These are phyloP conservation scores for Bombus waltoni DNA, from an alignment of 1,140 invertebrate genomes.

Conservation along the genomic window DNA sequence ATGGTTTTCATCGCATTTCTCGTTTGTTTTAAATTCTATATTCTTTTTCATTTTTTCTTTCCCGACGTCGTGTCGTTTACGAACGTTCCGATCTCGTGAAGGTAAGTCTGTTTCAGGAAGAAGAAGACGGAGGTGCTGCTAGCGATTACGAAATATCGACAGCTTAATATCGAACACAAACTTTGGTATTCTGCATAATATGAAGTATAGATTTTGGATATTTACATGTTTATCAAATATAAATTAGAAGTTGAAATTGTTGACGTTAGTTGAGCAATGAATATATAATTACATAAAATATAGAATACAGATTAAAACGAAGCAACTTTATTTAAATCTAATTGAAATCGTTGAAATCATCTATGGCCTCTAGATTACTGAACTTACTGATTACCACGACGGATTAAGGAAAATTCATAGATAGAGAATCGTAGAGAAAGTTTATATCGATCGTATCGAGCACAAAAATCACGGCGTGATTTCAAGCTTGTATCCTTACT, in stretches of 20 bases:
- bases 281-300: no score
- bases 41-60: not conserved
- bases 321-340: no score
- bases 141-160: not conserved
- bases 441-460: not conserved
- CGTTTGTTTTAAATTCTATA: conserved; percentile 5
- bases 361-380: no score
- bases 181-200: not conserved
- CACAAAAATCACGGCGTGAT: not conserved
- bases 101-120: conserved; percentile 22
- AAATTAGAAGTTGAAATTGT: no score
- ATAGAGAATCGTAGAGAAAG: no score
- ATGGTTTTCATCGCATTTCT: conserved; percentile 20
- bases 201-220: not conserved
- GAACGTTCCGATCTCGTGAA: conserved; percentile 1
- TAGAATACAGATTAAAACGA: no score
- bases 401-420: no score
- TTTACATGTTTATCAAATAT: no score
- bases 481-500: not conserved
- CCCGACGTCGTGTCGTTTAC: not conserved
- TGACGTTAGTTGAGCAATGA: no score
- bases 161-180: not conserved
- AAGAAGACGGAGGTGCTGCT: not conserved
- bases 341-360: no score
- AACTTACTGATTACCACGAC: no score